Evolutionary conservation across 1,140 invertebrate species (phyloP), one percentile per base, ranked within the genome.

Genomic region (Drosophila ercepeae): DNA sequence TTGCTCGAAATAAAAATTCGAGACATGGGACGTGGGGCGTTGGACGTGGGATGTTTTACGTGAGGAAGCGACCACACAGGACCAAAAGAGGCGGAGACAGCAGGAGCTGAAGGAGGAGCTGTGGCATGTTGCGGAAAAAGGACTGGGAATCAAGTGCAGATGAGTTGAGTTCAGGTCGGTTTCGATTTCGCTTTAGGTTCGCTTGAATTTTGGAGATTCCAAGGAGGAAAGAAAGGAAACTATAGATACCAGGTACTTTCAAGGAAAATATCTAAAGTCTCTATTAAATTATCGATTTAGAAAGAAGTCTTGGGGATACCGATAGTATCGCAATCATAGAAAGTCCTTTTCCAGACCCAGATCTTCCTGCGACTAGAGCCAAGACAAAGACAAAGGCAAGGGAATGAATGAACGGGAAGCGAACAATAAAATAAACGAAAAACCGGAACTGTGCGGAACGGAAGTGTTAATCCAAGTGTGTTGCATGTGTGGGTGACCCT

Each of bases 1-100:
- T 78, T 60, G 75, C 71, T 75, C 29, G 72, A 59, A 75, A 75
- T 75, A 75, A 75, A 75, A 75, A 75, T 59, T 61, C 52, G 60
- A 75, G 72, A 75, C 61, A 64, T 34, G 53, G 51, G 71, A 48
- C 45, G 34, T 25, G 27, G 41, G 54, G 44, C 41, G n/a, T 14
- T 21, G 21, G 72, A 75, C 61, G 59, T 34, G 48, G 51, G 71
- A 48, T 36, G 34, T 25, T 19, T 32, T 46, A 50, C 41, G 16
- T 14, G 34, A 18, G 27, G 27, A 46, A 46, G 49, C 21, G 36
- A 34, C 44, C 49, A 36, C 39, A 55, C 52, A 18, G 44, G 25
- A 13, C 16, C 11, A 45, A 54, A 39, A 21, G 23, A 7, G 25
- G 25, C 7, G 13, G 25, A 16, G 1, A 8, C 11, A 36, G 34